Percentiles rank a stretch among this genome's conserved stretches.
Evolutionary conservation across 2,888 invertebrate genomes (phyloP).

Genomic region (Tenthredo notha): DNA sequence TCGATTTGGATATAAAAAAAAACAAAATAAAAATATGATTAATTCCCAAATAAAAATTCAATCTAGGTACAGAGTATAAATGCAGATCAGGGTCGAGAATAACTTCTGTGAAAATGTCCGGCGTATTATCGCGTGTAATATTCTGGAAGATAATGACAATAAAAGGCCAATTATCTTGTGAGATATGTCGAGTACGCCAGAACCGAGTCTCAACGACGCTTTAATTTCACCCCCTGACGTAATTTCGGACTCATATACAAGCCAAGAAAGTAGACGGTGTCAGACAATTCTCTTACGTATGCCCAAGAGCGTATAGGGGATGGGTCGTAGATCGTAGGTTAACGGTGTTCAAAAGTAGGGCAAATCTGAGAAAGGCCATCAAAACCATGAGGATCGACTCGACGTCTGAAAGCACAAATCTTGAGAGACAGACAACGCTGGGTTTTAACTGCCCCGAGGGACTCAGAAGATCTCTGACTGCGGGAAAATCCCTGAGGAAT

Average conservation of each 20-base stretch:
- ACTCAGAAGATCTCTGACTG: constrained; percentile 24
- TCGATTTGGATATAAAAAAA: neutral
- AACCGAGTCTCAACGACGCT: neutral
- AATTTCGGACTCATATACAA: constrained; percentile 16
- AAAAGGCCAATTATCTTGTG: constrained; percentile 10
- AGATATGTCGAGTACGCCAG: neutral
- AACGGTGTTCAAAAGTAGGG: constrained; percentile 37
- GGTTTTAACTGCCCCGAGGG: constrained; percentile 43
- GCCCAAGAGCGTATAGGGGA: constrained; percentile 7
- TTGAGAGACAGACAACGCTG: constrained; percentile 34
- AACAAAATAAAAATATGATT: too few relatives aligned
- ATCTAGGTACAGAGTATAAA: neutral
- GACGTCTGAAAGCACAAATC: constrained; percentile 32
- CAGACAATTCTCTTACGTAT: constrained; percentile 16
- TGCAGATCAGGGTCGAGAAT: neutral
- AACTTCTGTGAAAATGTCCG: neutral
- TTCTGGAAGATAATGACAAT: neutral
- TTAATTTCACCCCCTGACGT: constrained; percentile 16
- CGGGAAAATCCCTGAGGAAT: constrained; percentile 41
- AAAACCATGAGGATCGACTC: constrained; percentile 30
- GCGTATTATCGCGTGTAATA: constrained; percentile 8
- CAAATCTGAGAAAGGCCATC: constrained; percentile 44
- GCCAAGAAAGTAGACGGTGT: neutral
- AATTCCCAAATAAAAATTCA: neutral
- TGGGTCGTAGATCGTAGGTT: constrained; percentile 44